phyloP scores from a whole-genome alignment of 2,888 invertebrate species.

The Ligdia adustata region DNA sequence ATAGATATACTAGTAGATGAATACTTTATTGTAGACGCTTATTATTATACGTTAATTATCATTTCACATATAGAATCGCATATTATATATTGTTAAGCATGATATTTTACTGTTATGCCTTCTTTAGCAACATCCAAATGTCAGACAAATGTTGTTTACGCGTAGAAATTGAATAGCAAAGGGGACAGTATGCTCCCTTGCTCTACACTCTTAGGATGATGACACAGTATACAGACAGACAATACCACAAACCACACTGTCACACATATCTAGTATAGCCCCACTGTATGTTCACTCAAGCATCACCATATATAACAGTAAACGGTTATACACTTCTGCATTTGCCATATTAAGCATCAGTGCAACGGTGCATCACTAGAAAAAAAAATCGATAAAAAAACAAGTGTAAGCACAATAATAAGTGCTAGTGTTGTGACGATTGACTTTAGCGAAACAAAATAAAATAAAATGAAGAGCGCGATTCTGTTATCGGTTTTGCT shows the following conservation, averaged over 20 bases:
- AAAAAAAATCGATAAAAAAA: conserved; percentile 16
- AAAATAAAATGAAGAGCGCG: conserved; percentile 64
- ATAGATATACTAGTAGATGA: too few relatives aligned
- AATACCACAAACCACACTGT: not conserved
- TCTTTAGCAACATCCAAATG: too few relatives aligned
- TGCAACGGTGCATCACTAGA: conserved; percentile 26
- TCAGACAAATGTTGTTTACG: too few relatives aligned
- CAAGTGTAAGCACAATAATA: conserved; percentile 32
- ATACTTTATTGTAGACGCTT: too few relatives aligned
- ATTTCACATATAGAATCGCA: too few relatives aligned
- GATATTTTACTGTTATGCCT: too few relatives aligned
- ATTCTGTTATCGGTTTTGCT: conserved; percentile 66
- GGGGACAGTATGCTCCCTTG: too few relatives aligned
- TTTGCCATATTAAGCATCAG: conserved; percentile 58
- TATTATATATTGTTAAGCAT: too few relatives aligned
- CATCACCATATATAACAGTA: conserved; percentile 71
- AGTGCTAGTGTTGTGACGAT: conserved; percentile 69
- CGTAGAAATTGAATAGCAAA: too few relatives aligned
- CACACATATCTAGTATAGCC: conserved; percentile 38
- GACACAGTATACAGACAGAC: conserved; percentile 9
- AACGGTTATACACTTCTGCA: conserved; percentile 56
- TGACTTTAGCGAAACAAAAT: conserved; percentile 36
- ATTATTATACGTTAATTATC: not conserved
- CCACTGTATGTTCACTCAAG: conserved; percentile 62
- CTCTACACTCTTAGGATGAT: too few relatives aligned